Evolutionary conservation across 2,113 vertebrate genomes (phyloP).

Genomic region (Chitala chitala): DNA sequence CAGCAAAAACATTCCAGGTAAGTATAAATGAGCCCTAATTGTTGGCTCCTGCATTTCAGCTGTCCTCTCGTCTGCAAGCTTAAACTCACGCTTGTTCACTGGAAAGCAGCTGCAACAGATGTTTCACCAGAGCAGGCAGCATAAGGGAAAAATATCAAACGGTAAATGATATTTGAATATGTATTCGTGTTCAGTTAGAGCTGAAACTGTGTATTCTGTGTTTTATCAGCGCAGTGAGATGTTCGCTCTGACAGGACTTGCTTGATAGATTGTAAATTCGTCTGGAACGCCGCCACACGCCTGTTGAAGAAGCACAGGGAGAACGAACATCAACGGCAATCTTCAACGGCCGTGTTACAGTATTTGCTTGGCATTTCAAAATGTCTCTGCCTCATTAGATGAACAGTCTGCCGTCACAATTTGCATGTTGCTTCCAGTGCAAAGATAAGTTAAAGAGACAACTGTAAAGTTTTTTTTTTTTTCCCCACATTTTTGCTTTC

Average conservation of each 20-base stretch:
- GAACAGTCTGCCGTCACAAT: background rate
- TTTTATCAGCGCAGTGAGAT: background rate
- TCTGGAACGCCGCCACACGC: background rate
- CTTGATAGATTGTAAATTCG: background rate
- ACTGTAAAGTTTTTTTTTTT: background rate
- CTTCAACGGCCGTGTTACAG: background rate
- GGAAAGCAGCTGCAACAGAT: background rate
- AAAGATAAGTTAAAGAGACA: background rate
- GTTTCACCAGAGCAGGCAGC: background rate
- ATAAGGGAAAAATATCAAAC: too few relatives aligned
- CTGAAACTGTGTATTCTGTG: too few relatives aligned
- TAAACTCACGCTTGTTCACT: background rate
- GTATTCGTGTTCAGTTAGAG: too few relatives aligned
- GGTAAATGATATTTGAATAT: background rate
- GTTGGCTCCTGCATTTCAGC: background rate
- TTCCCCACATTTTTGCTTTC: too few relatives aligned
- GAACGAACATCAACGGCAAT: background rate
- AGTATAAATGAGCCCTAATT: background rate
- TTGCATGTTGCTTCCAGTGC: background rate
- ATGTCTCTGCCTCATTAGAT: background rate
- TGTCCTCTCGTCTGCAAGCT: background rate
- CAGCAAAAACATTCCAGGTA: too few relatives aligned
- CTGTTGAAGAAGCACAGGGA: background rate
- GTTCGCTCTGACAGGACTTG: background rate
- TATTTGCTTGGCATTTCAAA: slow-evolving; percentile 5